Evolutionary conservation across 2,888 invertebrate genomes (phyloP).

Genomic region (Sinopyrophorus schimmeli): DNA sequence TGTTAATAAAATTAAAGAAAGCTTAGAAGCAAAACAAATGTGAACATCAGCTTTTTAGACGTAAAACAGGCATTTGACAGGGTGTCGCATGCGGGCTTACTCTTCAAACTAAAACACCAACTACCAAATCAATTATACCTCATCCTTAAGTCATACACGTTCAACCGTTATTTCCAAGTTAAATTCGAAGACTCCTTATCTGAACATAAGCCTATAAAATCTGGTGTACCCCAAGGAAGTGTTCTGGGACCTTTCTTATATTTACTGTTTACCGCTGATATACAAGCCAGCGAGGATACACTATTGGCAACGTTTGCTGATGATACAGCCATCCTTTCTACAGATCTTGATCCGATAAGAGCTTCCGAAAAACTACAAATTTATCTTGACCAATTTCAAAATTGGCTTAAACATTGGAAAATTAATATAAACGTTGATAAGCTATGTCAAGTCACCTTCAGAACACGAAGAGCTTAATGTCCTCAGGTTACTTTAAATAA

Average conservation of each 20-base stretch:
- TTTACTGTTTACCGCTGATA: not conserved
- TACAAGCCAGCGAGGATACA: too few species aligned
- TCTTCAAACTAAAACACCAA: not conserved
- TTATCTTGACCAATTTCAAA: constrained; percentile 1
- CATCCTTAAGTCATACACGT: not conserved
- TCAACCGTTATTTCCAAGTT: not conserved
- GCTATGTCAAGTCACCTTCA: not conserved
- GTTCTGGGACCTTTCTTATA: not conserved
- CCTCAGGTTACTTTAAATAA: constrained; percentile 6
- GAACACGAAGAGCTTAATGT: not conserved
- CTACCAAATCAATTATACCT: not conserved
- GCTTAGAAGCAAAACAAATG: not conserved
- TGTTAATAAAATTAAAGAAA: not conserved
- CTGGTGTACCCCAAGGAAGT: not conserved
- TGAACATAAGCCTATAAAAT: not conserved
- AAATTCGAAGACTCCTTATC: not conserved
- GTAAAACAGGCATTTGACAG: constrained; percentile 2
- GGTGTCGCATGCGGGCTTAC: constrained; percentile 1
- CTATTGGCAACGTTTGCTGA: constrained; percentile 1
- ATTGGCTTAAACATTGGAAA: constrained; percentile 2
- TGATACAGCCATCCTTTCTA: constrained; percentile 4
- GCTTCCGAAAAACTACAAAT: constrained; percentile 1
- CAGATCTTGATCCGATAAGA: not conserved
- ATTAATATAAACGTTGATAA: not conserved
- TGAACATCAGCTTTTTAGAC: constrained; percentile 2